Evolutionary conservation across 1,140 invertebrate species (phyloP), one percentile per base, ranked within the genome.

Genomic region (Yoshiicerus persimilis): DNA sequence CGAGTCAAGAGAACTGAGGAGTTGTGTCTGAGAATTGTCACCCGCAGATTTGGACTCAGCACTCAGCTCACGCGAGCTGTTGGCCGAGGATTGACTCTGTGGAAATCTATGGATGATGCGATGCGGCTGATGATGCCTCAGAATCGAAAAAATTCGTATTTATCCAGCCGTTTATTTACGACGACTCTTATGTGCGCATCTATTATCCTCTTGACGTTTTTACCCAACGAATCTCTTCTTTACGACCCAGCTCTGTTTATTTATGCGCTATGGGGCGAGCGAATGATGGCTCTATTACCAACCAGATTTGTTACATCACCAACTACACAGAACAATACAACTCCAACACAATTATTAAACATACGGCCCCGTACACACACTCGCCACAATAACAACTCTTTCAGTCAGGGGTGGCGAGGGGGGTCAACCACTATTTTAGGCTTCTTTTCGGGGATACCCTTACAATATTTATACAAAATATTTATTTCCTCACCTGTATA

Each of bases 131-230:
- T 75, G 70, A 75, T 32, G 70, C 30, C 36, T 41, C 36, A 75
- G 86, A 77, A 77, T 77, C 64, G 86, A 77, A 87, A 75, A 70
- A 87, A 87, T 70, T 75, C n/a, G 66, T 87, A 87, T 87, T 87
- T 87, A 87, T 87, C 86, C 86, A 87, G 34, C 27, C 32, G 39
- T 80, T 87, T 87, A 87, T 87, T 87, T 87, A 87, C 86, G 86
- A 87, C 56, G 86, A 87, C 86, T 87, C 64, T 34, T 62, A 87
- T 87, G 86, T 32, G 34, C 66, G 56, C 86, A 87, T 87, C 86
- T 87, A 87, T 87, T 87, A 87, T 80, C 5, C n/a, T 39, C 86
- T 47, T 77, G 86, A 87, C 86, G 70, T 87, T 47, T 77, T 77
- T n/a, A 75, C 64, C 86, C 64, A 77, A 77, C 3, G 70, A 80